Evolutionary conservation across 2,113 vertebrate genomes (phyloP), one percentile per base, ranked within the genome.

Genomic region (Salvator merianae): DNA sequence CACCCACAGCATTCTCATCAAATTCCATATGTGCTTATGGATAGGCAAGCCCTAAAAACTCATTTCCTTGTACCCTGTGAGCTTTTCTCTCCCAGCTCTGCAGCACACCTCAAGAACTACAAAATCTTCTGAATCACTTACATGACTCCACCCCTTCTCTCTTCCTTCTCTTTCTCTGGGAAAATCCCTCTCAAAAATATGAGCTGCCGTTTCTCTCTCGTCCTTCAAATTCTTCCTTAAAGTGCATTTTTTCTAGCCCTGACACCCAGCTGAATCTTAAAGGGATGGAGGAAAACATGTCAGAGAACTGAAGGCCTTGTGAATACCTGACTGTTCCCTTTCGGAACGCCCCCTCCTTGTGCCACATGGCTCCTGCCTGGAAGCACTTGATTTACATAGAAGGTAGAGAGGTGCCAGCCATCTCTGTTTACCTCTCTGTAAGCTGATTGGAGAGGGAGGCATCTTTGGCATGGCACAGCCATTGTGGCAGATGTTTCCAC

Each of bases 291-390:
- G 28, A 63, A 4, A 86, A 87, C 88, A 91, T 93, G 88, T 90
- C 93, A 94, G 83, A 82, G 92, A 91, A 90, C 84, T 0, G 1
- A 70, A 7, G 28, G 93, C 87, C 87, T 89, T 92, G 82, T 86
- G 88, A 5, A 83, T 20, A 53, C 81, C 88, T 9, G 88, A 87
- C 83, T 85, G 87, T 47, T 87, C 89, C 2, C 0, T 43, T 68
- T 88, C 84, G 90, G 79, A 91, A 92, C 89, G 20, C 92, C 93
- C 94, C 91, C 93, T 92, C 91, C 73, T 40, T 76, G 69, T 82
- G 84, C 91, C 93, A 86, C 84, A 90, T 90, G 40, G 88, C 85
- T 93, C 79, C 79, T 94, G 93, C 92, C 91, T 93, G 94, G 18
- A 20, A 20, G 55, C 55, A 16, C 55, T 59, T 20, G 55, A 59